Evolutionary conservation across 1,140 invertebrate genomes (phyloP).

Genomic region (Pseudomyrmex cubaensis): DNA sequence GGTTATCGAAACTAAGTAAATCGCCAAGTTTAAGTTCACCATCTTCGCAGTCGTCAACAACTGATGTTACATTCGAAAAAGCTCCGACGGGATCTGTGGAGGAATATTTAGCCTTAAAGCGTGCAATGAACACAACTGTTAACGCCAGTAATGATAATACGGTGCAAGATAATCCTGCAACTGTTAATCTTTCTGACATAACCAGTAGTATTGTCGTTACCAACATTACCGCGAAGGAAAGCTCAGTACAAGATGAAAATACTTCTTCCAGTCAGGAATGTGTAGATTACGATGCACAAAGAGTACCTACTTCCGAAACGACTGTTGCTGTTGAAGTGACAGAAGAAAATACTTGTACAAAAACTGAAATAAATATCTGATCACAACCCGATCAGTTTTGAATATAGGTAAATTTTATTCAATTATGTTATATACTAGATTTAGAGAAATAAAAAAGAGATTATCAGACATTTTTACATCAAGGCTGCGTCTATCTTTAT

Average conservation of each 20-base stretch:
- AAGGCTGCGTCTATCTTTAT: too few species aligned
- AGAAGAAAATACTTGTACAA: neutral
- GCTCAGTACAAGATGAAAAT: constrained; percentile 24
- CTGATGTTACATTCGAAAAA: constrained; percentile 40
- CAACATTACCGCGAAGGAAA: constrained; percentile 16
- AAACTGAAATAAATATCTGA: neutral
- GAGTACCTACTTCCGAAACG: neutral
- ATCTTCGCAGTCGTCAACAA: constrained; percentile 4
- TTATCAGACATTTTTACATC: too few species aligned
- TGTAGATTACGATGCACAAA: constrained; percentile 1
- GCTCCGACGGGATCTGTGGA: constrained; percentile 82
- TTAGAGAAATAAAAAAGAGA: too few species aligned
- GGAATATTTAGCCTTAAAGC: constrained; percentile 83
- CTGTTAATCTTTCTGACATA: neutral
- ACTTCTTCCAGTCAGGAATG: constrained; percentile 20
- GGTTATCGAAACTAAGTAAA: constrained; percentile 79
- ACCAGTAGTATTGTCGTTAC: neutral
- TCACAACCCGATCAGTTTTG: constrained; percentile 20
- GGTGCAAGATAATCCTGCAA: constrained; percentile 11
- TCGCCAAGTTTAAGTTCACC: constrained; percentile 73
- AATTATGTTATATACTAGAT: neutral
- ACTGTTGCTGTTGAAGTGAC: neutral
- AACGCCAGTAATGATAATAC: neutral
- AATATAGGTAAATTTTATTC: neutral
- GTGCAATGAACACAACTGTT: constrained; percentile 19